These are phyloP conservation scores for Diaprepes abbreviatus DNA, from an alignment of 2,888 invertebrate species.

Conservation along the genomic window DNA sequence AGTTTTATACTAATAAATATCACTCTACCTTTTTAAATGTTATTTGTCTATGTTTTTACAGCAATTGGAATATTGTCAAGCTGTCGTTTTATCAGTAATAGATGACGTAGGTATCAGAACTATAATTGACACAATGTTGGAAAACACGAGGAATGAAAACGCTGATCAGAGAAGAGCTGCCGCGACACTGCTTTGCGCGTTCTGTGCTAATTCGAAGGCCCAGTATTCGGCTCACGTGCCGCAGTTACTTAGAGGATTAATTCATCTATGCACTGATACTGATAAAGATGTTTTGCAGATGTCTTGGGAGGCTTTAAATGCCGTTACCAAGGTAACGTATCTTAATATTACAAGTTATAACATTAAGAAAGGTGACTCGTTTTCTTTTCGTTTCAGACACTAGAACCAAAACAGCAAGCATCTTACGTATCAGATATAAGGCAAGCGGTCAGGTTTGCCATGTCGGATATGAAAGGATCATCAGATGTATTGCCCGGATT, in stretches of 20 bases:
- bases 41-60: too few relatives aligned
- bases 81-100: slow-evolving; percentile 90
- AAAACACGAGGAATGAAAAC: slow-evolving; percentile 78
- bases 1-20: too few relatives aligned
- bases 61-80: slow-evolving; percentile 93
- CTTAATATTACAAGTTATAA: too few relatives aligned
- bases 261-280: slow-evolving; percentile 85
- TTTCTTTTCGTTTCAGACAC: slow-evolving; percentile 69
- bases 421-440: slow-evolving; percentile 90
- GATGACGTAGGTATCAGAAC: slow-evolving; percentile 91
- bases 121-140: slow-evolving; percentile 88
- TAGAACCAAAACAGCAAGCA: slow-evolving; percentile 88
- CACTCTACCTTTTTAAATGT: too few relatives aligned
- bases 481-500: slow-evolving; percentile 89
- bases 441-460: slow-evolving; percentile 92
- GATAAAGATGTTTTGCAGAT: slow-evolving; percentile 87
- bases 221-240: slow-evolving; percentile 91
- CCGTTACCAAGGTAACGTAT: slow-evolving; percentile 81
- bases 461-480: slow-evolving; percentile 83
- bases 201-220: slow-evolving; percentile 90
- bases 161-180: slow-evolving; percentile 82
- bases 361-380: too few relatives aligned
- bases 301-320: slow-evolving; percentile 92
- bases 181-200: slow-evolving; percentile 88
- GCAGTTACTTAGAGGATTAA: slow-evolving; percentile 87